Base-by-base conservation (phyloP, 2,113 vertebrate genomes). In the Leucoraja erinaceus region DNA sequence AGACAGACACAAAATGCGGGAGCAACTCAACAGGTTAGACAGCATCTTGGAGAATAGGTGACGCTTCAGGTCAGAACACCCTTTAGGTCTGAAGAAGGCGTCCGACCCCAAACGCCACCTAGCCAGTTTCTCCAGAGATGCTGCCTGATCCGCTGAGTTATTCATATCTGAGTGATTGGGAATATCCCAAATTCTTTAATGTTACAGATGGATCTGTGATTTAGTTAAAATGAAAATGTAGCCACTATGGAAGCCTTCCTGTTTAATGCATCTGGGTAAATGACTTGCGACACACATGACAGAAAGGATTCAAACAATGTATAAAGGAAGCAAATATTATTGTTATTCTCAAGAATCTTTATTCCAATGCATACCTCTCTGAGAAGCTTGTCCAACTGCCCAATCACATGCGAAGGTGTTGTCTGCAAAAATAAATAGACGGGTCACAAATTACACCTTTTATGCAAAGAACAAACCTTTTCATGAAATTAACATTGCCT, bases 331-430 rank as follows among this genome's bases (percentile, higher is more conserved):
- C n/a, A 38, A 79, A 33, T 47, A n/a, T 31, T 31, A 76, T n/a
- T 31, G 31, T 14, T 16, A 38, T 78, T 14, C 31, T 78, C 33
- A 33, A 38, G 31, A 54, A 33, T 6, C 38, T 25, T 54, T 2
- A 54, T 28, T 54, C 28, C 38, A 91, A 54, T 79, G 54, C 93
- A 66, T 96, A 99, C 99, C 98, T 99, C 99, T 96, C 98, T 94
- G 47, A 99, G 96, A 93, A 99, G 97, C 95, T 99, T 99, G 95
- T 99, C 98, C 93, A 99, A 95, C 94, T 99, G 99, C 6, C 99
- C 99, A 93, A 99, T 99, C 94, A 99, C 95, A 96, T 99, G 98
- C 0, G 99, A 97, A 25, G 98, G 99, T 0, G 98, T 99, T 86
- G 98, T 99, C 99, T 99, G 95, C 0, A 93, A 93, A 47, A 79